A percentile compares a stretch with the other conserved stretches of the same genome.
Conservation (phyloP, 1,140 invertebrate genomes). For the Cardiocondyla obscurior region DNA sequence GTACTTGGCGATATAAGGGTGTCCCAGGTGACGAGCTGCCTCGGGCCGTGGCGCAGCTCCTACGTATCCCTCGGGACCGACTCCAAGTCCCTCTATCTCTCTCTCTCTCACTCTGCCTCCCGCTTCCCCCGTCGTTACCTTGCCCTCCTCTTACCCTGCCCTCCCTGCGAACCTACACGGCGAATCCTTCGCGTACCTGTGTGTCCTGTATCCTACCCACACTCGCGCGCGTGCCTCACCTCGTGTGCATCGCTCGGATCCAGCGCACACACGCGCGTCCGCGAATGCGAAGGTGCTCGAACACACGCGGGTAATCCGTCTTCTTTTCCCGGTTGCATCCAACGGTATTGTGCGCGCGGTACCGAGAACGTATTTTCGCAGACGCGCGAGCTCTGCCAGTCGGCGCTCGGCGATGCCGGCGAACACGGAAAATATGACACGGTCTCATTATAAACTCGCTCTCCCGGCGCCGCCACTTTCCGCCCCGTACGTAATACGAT, state of each 20-base stretch:
- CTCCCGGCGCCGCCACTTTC: slow-evolving; percentile 46
- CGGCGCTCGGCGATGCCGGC: slow-evolving; percentile 18
- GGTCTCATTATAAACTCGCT: slow-evolving; percentile 78
- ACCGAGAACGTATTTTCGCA: slow-evolving; percentile 31
- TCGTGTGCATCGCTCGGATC: not conserved
- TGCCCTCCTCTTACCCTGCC: not conserved
- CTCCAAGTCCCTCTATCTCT: slow-evolving; percentile 68
- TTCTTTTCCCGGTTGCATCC: slow-evolving; percentile 47
- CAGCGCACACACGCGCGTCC: slow-evolving; percentile 18
- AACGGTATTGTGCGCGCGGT: not conserved
- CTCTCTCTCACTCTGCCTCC: slow-evolving; percentile 46
- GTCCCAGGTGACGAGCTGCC: slow-evolving; percentile 82
- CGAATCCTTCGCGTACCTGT: slow-evolving; percentile 25
- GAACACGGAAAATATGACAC: slow-evolving; percentile 65
- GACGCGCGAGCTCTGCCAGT: not conserved
- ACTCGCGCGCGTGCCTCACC: not conserved
- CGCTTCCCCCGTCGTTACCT: slow-evolving; percentile 30
- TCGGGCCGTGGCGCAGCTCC: slow-evolving; percentile 79
- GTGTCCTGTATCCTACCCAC: slow-evolving; percentile 12
- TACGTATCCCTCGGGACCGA: slow-evolving; percentile 79
- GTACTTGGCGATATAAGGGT: slow-evolving; percentile 81
- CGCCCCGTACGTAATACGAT: slow-evolving; percentile 59
- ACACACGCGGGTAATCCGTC: slow-evolving; percentile 32
- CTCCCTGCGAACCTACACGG: slow-evolving; percentile 22
- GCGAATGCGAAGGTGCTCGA: not conserved